phyloP scores from a whole-genome alignment of 1,140 invertebrate genomes.

The Diachasma alloeum region DNA sequence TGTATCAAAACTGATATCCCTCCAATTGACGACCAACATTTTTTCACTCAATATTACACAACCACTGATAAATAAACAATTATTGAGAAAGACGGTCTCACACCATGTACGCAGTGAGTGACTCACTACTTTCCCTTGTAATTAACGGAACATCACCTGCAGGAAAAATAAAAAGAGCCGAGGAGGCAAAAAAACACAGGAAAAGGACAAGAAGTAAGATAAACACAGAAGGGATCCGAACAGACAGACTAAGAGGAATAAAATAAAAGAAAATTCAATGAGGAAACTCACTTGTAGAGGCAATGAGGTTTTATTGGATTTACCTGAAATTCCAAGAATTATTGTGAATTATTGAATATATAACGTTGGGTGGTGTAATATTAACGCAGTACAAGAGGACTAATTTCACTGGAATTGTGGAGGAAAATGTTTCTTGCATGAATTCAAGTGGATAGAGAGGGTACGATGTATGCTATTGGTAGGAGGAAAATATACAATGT shows the following conservation, averaged over 20 bases:
- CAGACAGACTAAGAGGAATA: constrained; percentile 2
- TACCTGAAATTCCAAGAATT: neutral
- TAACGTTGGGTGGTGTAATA: constrained; percentile 1
- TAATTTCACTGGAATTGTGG: constrained; percentile 4
- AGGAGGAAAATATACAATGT: neutral
- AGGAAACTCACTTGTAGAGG: neutral
- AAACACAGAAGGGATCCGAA: neutral
- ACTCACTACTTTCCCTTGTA: neutral
- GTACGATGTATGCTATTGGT: neutral
- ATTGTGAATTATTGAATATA: constrained; percentile 6
- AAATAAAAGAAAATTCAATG: neutral
- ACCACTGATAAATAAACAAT: no score
- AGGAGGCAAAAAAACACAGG: neutral
- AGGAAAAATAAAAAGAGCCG: neutral
- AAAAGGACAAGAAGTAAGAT: neutral
- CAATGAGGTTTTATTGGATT: neutral
- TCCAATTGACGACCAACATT: no score
- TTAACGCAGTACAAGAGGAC: constrained; percentile 9
- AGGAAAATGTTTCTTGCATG: constrained; percentile 3
- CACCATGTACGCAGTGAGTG: neutral
- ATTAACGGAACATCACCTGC: neutral
- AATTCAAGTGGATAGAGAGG: constrained; percentile 1
- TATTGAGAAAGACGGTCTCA: no score
- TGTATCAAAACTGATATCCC: no score
- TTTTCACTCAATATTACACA: no score